Percentiles rank a stretch among this genome's conserved stretches.
Conservation (phyloP, 2,113 vertebrate species). For the Erythrolamprus reginae region DNA sequence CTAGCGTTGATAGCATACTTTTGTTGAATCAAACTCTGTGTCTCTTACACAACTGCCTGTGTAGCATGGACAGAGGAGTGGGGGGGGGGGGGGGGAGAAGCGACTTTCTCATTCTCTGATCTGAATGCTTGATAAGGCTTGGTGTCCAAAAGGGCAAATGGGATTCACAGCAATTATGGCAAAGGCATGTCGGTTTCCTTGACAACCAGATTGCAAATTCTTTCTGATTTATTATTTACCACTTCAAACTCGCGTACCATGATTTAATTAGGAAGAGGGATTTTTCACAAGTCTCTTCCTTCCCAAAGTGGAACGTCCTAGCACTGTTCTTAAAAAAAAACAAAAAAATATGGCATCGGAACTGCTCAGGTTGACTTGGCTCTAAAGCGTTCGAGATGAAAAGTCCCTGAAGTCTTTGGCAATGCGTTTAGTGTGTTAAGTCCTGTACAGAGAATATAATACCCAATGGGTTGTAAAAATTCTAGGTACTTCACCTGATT, state of each 20-base stretch:
- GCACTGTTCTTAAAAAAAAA: constrained; percentile 24
- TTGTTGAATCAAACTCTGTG: constrained; percentile 63
- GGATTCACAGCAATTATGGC: constrained; percentile 78
- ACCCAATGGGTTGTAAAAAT: not conserved
- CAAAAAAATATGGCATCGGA: not conserved
- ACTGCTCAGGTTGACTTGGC: constrained; percentile 16
- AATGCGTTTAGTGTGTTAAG: constrained; percentile 6
- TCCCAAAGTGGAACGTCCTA: constrained; percentile 47
- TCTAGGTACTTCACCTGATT: not conserved
- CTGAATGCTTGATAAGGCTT: constrained; percentile 78
- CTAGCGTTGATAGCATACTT: constrained; percentile 45
- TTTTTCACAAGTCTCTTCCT: constrained; percentile 57
- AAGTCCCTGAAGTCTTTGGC: constrained; percentile 28
- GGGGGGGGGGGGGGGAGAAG: constrained; percentile 56
- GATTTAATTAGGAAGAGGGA: constrained; percentile 76
- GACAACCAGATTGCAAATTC: constrained; percentile 80
- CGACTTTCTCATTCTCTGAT: constrained; percentile 74
- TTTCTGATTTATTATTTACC: constrained; percentile 83
- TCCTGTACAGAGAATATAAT: not conserved
- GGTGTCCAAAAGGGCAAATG: constrained; percentile 77
- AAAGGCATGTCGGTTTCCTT: constrained; percentile 80
- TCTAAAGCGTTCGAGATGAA: not conserved
- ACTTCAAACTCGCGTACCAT: constrained; percentile 71
- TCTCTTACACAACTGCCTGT: constrained; percentile 66
- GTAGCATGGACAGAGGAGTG: constrained; percentile 49